Evolutionary conservation across 1,140 invertebrate genomes (phyloP), one percentile per base, ranked within the genome.

Genomic region (Pygmarrhopalites habei): DNA sequence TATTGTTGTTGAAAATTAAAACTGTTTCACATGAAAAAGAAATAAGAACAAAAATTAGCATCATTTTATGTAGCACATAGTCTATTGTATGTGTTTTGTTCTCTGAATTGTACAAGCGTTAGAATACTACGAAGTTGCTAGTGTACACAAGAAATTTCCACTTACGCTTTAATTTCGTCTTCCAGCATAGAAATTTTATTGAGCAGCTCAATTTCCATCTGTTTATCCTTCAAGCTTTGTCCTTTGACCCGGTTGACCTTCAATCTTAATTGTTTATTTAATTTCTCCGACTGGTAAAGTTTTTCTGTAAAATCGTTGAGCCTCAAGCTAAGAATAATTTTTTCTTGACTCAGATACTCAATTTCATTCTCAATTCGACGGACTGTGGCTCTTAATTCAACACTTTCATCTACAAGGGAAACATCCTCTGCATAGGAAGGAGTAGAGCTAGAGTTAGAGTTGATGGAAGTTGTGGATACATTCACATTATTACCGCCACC

Each of bases 251-350:
- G 66, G 21, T 60, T 64, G 23, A 71, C 51, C 39, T 65, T 66
- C 4, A 57, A 58, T 32, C 65, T 62, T 3, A 68, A 35, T 2
- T 57, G 49, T 62, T 71, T 71, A 26, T 47, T 49, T 26, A 21
- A 66, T 56, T 68, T 68, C 35, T 71, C 69, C 12, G 60, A 60
- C 32, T 68, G 68, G 41, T 68, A 71, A 2, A 66, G 61, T 56
- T 71, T 71, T 56, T 71, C 66, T 15, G 69, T 71, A 23, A 71
- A 57, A 58, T 71, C 69, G 35, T 71, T 57, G 4, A 63, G 52
- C n/a, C 43, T 12, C 4, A 26, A 19, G 23, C 58, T 60, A 2
- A 60, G 15, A 28, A 47, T 47, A 25, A 12, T 60, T 47, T 17
- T 47, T 25, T 60, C 43, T 32, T 21, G 26, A 12, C n/a, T 25